phyloP scores from a whole-genome alignment of 2,113 vertebrate species.

The Spea bombifrons region DNA sequence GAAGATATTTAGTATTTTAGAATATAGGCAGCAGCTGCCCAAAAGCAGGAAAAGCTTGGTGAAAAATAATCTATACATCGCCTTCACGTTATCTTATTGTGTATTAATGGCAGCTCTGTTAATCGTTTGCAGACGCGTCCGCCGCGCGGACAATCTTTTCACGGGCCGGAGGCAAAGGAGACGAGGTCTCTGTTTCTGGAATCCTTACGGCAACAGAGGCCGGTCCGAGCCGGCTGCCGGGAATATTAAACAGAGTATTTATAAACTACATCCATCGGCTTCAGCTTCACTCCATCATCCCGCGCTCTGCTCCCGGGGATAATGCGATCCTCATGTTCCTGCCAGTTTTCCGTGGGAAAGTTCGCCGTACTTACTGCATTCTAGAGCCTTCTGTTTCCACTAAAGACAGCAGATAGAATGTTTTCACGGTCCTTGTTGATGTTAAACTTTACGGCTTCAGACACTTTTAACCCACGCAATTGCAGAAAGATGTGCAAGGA shows the following conservation, averaged over 20 bases:
- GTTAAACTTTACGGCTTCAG: constrained; percentile 12
- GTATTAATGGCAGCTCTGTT: too few species aligned
- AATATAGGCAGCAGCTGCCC: too few species aligned
- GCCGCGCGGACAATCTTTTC: too few species aligned
- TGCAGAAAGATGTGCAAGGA: neutral
- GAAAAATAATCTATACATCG: too few species aligned
- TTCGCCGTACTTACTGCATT: constrained; percentile 27
- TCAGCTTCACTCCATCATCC: constrained; percentile 26
- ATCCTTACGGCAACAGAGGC: neutral
- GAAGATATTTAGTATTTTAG: too few species aligned
- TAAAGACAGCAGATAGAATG: constrained; percentile 17
- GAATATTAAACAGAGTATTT: constrained; percentile 23
- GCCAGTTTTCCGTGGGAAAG: constrained; percentile 45
- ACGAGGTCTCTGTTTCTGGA: neutral
- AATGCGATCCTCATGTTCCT: constrained; percentile 21
- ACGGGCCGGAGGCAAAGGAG: neutral
- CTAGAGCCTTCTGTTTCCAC: constrained; percentile 40
- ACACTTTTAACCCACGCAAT: neutral
- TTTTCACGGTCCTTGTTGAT: constrained; percentile 24
- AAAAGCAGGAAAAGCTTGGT: too few species aligned
- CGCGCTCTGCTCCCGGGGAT: constrained; percentile 25
- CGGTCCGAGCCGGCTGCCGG: constrained; percentile 18
- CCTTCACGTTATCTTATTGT: too few species aligned
- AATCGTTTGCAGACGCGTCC: too few species aligned
- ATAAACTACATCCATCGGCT: constrained; percentile 2